phyloP scores from a whole-genome alignment of 2,888 invertebrate genomes.

The Leptopilina syphax region DNA sequence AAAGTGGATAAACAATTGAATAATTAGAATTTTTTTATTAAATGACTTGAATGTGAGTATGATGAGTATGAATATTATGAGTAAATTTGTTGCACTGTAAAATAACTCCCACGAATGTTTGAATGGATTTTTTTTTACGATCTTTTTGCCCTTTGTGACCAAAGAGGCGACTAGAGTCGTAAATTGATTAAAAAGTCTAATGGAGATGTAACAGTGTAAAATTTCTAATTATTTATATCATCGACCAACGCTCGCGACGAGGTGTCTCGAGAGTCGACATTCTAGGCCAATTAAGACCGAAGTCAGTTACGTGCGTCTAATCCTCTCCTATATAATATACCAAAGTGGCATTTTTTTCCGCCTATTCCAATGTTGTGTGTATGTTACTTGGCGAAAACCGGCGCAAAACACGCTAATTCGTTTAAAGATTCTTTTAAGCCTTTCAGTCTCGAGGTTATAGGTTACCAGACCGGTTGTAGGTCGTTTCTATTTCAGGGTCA shows the following conservation, averaged over 20 bases:
- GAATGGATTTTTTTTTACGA: slow-evolving; percentile 27
- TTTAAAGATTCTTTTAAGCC: slow-evolving; percentile 56
- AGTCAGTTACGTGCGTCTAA: slow-evolving; percentile 55
- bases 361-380: slow-evolving; percentile 22
- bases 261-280: slow-evolving; percentile 45
- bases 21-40: background rate
- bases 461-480: slow-evolving; percentile 26
- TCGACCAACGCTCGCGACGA: background rate
- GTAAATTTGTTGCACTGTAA: background rate
- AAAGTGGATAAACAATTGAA: background rate
- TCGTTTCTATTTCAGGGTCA: slow-evolving; percentile 15
- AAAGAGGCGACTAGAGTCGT: slow-evolving; percentile 14
- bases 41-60: too few relatives aligned
- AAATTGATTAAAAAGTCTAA: slow-evolving; percentile 35
- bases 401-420: slow-evolving; percentile 59
- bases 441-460: slow-evolving; percentile 42
- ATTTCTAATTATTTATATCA: slow-evolving; percentile 2
- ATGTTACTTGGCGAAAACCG: slow-evolving; percentile 41
- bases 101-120: slow-evolving; percentile 30
- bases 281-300: slow-evolving; percentile 61
- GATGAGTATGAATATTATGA: too few relatives aligned
- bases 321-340: slow-evolving; percentile 41
- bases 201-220: slow-evolving; percentile 9
- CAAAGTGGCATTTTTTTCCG: slow-evolving; percentile 46
- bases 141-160: slow-evolving; percentile 7